Evolutionary conservation across 2,797 vertebrate species (phyloP), one percentile per base, ranked within the genome.

Genomic region (Ispidina picta): DNA sequence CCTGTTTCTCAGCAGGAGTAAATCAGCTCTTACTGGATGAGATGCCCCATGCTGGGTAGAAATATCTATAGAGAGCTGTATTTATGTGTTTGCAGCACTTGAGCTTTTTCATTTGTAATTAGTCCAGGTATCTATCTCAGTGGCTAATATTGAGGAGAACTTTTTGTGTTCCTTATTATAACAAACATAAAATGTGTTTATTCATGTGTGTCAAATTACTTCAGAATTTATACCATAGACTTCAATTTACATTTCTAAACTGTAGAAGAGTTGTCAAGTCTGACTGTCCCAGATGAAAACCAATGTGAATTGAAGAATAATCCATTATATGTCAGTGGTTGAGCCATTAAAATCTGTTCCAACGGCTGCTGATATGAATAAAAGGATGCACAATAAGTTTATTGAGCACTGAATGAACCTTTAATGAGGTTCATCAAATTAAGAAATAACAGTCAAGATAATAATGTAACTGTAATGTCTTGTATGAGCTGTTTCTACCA

Each of bases 401-500:
- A 43, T 19, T 51, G 44, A 74, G 63, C 52, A 44, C 26, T 89
- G 72, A 92, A 81, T 91, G 66, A 87, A 63, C 56, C 33, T 80
- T 88, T 90, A 83, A 51, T 70, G 83, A 90, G 69, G 60, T 55
- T 72, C 14, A 13, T n/a, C 17, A 88, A 86, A 89, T 93, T 85
- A 66, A 66, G 68, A 96, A 96, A 73, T 66, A 89, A 65, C 43
- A 89, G 74, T 93, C 75, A 51, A 91, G 69, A 82, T 74, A 88
- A 82, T 74, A 88, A 89, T 91, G 64, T 80, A 91, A 92, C 72
- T 80, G 85, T 66, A 92, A 87, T 94, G 90, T 93, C 86, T 83
- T 91, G 83, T 94, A 80, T 91, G 95, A 97, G 93, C 89, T 92
- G 82, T 96, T 95, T 97, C 96, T 93, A 78, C 62, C 33, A 68